Conservation (phyloP, 2,113 vertebrate species). For the Myocastor coypus region DNA sequence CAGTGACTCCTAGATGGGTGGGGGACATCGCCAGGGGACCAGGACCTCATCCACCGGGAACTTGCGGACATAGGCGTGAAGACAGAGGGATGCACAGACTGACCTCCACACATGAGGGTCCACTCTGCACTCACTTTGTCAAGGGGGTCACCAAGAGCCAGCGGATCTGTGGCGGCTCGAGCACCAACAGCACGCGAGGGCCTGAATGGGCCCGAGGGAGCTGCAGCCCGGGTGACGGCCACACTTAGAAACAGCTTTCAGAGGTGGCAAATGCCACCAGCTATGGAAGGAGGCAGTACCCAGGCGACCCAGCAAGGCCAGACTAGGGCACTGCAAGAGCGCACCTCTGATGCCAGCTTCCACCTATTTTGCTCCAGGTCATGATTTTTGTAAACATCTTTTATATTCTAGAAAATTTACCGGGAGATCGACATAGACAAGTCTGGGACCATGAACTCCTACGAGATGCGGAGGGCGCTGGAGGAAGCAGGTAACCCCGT, state of each 20-base stretch:
- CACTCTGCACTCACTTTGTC: neutral
- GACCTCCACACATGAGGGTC: neutral
- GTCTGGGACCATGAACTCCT: conserved; percentile 89
- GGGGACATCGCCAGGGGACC: neutral
- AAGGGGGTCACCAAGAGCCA: neutral
- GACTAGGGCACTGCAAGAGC: fast-evolving
- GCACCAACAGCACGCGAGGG: neutral
- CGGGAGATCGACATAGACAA: conserved; percentile 88
- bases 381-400: conserved; percentile 16
- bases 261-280: neutral
- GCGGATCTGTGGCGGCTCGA: neutral
- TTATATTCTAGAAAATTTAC: conserved; percentile 87
- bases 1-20: neutral
- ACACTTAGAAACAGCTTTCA: neutral
- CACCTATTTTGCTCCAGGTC: neutral
- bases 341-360: fast-evolving
- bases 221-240: neutral
- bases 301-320: neutral
- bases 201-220: neutral
- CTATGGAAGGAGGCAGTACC: neutral
- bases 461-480: conserved; percentile 89
- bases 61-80: neutral
- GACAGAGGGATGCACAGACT: neutral
- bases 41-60: neutral
- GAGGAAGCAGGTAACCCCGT: conserved; percentile 86